A percentile compares a stretch with the other conserved stretches of the same genome.
Evolutionary conservation across 2,113 vertebrate genomes (phyloP).

Genomic region (Tinamus guttatus): DNA sequence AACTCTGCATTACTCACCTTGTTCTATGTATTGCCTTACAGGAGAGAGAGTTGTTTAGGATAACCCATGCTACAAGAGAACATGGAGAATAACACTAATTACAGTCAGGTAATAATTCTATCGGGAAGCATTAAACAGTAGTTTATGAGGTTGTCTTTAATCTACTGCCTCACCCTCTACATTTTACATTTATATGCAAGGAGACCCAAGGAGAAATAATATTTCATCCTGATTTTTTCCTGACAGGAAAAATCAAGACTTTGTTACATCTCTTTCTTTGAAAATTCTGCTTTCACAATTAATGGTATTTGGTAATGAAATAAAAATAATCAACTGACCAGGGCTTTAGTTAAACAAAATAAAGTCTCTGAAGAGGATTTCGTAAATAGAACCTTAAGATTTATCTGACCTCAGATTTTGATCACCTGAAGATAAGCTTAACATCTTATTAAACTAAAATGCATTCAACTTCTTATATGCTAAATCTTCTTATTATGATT

Average conservation of each 20-base stretch:
- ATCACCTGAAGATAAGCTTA: background rate
- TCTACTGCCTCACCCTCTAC: background rate
- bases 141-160: background rate
- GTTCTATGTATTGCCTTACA: background rate
- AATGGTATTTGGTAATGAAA: background rate
- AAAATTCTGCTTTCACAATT: background rate
- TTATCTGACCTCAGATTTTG: background rate
- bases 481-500: background rate
- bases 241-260: background rate
- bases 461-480: background rate
- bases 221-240: background rate
- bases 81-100: background rate
- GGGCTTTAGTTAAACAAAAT: background rate
- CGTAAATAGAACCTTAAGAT: background rate
- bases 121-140: background rate
- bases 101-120: background rate
- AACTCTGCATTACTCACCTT: too few relatives aligned
- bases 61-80: too few relatives aligned
- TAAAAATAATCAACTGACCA: background rate
- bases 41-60: background rate
- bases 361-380: background rate
- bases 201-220: background rate
- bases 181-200: background rate
- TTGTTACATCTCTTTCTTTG: background rate
- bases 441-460: background rate